Evolutionary conservation across 1,140 invertebrate species (phyloP), one percentile per base, ranked within the genome.

Genomic region (Pogonomyrmex barbatus): DNA sequence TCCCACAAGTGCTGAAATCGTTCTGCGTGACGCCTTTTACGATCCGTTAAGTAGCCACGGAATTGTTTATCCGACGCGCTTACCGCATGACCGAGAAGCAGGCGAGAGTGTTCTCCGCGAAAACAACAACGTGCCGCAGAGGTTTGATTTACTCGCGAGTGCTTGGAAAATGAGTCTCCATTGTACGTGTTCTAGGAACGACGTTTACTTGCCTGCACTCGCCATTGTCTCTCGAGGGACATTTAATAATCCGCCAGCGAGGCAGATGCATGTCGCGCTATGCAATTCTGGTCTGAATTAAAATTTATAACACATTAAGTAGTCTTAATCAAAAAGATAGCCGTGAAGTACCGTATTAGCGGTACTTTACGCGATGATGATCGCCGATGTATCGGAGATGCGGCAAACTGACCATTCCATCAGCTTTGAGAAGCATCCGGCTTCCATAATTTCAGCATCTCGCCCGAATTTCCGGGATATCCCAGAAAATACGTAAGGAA

Each of bases 121-220:
- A 56, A 76, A 71, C 52, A 71, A 76, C 56, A 10, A n/a, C n/a
- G 10, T 54, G 47, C 36, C n/a, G 33, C 14, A 17, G 30, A 58
- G 79, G 10, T 82, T 82, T 82, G 79, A 82, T 82, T 82, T 82
- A 82, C 42, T 82, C 65, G 36, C 65, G 52, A 82, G 24, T 82
- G 30, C 9, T 39, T 71, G 65, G 52, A 71, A 82, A 82, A 82
- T 58, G 17, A 60, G 12, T 42, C 30, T 47, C 52, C 6, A 82
- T 82, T 82, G 79, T 82, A 10, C 67, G 6, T 30, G 10, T 82
- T 82, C 67, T 5, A 52, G 45, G 67, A 82, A 73, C 67, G n/a
- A n/a, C 78, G 24, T 81, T 36, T 8, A 4, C 17, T 24, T n/a
- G 39, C n/a, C 24, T 36, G 33, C 39, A 24, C 39, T 78, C 45